Evolutionary conservation across 1,140 invertebrate genomes (phyloP).

Genomic region (Caenorhabditis brenneri): DNA sequence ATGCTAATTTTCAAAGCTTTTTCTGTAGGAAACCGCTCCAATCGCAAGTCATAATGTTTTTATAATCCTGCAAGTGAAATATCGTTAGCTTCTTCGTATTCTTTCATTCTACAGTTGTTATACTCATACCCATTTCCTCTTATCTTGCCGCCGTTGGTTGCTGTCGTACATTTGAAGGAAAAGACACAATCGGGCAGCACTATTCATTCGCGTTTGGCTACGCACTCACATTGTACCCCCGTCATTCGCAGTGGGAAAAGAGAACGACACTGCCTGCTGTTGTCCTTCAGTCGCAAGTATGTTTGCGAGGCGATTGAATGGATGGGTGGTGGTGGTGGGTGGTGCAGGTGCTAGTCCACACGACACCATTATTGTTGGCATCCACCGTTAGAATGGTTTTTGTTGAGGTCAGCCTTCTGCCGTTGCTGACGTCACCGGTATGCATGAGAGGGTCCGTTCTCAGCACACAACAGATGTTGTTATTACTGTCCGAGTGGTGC

Average conservation of each 20-base stretch:
- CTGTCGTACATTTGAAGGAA: constrained; percentile 12
- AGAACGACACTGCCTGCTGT: not conserved
- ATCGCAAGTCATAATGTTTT: not conserved
- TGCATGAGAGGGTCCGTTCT: not conserved
- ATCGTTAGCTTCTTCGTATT: not conserved
- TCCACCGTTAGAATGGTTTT: not conserved
- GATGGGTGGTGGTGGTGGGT: not conserved
- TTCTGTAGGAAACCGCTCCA: too few relatives aligned
- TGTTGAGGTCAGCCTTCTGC: not conserved
- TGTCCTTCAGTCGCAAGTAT: not conserved
- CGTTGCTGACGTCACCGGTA: not conserved
- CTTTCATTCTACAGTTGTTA: not conserved
- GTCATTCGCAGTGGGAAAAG: not conserved
- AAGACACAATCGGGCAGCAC: not conserved
- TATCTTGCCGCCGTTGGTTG: constrained; percentile 1
- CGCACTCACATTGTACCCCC: constrained; percentile 20
- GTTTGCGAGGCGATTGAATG: constrained; percentile 11
- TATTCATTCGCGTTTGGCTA: constrained; percentile 10
- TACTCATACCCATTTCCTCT: not conserved
- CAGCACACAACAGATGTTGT: not conserved
- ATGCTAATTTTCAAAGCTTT: too few relatives aligned
- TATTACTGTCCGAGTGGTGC: not conserved
- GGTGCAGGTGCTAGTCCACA: not conserved
- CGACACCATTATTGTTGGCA: not conserved
- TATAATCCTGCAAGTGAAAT: not conserved